phyloP scores from a whole-genome alignment of 2,797 vertebrate species.

The Arnoldichthys spilopterus region DNA sequence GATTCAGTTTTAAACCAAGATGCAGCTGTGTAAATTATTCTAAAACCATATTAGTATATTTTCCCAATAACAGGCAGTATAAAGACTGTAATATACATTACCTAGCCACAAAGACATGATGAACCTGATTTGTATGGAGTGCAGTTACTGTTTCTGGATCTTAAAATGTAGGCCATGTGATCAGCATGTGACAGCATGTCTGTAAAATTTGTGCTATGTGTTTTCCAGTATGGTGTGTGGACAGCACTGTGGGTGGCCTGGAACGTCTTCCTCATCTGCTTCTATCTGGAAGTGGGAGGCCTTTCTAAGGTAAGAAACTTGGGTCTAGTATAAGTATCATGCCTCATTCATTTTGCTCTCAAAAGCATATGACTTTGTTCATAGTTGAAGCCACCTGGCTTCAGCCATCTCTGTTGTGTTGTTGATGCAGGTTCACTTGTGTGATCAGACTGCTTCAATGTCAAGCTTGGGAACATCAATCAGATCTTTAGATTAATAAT shows the following conservation, averaged over 20 bases:
- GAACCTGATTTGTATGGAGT: not conserved
- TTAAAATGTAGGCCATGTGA: not conserved
- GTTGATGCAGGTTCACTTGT: not conserved
- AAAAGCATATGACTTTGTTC: not conserved
- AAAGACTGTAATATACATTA: not conserved
- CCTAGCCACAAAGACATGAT: not conserved
- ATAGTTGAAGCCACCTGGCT: not conserved
- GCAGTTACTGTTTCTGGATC: no score
- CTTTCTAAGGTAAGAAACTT: slow-evolving; percentile 86
- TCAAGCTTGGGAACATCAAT: not conserved
- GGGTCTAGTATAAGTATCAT: not conserved
- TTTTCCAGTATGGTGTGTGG: slow-evolving; percentile 86
- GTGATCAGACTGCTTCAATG: not conserved
- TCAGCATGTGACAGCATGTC: slow-evolving; percentile 17
- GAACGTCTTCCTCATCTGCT: slow-evolving; percentile 94
- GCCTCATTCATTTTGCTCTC: not conserved
- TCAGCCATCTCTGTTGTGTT: not conserved
- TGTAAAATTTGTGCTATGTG: not conserved
- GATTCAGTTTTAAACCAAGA: not conserved
- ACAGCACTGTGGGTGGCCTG: slow-evolving; percentile 90
- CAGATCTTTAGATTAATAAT: not conserved
- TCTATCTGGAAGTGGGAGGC: slow-evolving; percentile 92
- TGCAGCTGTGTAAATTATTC: not conserved
- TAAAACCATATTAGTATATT: no score
- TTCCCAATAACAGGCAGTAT: not conserved